Evolutionary conservation across 1,140 invertebrate genomes (phyloP).

Genomic region (Stegodyphus mimosarum): DNA sequence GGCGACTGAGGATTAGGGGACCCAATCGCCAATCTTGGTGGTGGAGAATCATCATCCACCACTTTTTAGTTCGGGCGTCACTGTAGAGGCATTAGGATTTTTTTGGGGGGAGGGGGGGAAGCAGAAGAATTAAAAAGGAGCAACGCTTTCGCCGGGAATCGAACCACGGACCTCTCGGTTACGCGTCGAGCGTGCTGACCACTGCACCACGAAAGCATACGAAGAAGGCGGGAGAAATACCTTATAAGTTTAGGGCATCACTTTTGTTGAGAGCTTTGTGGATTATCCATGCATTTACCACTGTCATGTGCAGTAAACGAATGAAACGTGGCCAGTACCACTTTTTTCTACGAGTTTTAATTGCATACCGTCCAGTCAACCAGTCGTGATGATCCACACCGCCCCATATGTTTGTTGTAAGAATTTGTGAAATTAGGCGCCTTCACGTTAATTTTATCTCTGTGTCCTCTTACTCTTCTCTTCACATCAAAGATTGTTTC

Average conservation of each 20-base stretch:
- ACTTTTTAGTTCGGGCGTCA: no score
- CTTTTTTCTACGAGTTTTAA: constrained; percentile 15
- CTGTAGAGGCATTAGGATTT: no score
- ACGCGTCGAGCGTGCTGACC: no score
- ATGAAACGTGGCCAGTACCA: constrained; percentile 6
- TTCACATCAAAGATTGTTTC: constrained; percentile 7
- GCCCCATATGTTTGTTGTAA: constrained; percentile 13
- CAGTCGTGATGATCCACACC: constrained; percentile 15
- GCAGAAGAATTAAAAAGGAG: no score
- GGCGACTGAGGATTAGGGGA: no score
- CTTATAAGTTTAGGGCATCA: constrained; percentile 3
- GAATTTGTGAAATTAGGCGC: constrained; percentile 1
- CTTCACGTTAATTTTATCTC: constrained; percentile 5
- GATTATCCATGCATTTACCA: constrained; percentile 15
- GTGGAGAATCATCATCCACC: no score
- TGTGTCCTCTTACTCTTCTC: constrained; percentile 1
- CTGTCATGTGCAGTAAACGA: neutral
- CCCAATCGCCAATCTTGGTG: no score
- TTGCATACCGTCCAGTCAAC: neutral
- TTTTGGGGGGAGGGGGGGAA: no score
- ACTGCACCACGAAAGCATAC: no score
- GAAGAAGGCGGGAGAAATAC: no score
- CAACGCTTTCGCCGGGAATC: no score
- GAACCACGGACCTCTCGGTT: no score
- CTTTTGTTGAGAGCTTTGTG: neutral